A percentile compares a stretch with the other conserved stretches of the same genome.
These are phyloP conservation scores for Nematopogon swammerdamellus DNA, from an alignment of 2,888 invertebrate genomes.

Conservation along the genomic window DNA sequence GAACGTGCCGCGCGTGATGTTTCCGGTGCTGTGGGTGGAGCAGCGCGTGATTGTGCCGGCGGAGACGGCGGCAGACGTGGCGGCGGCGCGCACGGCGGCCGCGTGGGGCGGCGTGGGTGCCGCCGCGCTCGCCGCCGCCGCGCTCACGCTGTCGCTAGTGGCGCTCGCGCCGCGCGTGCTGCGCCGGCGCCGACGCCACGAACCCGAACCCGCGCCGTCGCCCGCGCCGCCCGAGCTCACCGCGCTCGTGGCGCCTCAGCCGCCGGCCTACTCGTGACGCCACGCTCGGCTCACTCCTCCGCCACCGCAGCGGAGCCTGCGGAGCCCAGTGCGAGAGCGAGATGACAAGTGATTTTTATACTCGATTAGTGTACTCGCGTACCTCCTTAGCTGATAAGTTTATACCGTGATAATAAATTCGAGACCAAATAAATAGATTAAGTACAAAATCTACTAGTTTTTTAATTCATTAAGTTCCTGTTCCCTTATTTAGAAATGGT, in stretches of 20 bases:
- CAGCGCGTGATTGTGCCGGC: conserved; percentile 61
- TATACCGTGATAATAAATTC: no score
- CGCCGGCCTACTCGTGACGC: no score
- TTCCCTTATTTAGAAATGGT: no score
- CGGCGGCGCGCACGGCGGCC: conserved; percentile 24
- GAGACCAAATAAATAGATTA: no score
- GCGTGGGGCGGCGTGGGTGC: conserved; percentile 40
- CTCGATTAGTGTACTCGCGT: no score
- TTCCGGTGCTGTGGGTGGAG: conserved; percentile 80
- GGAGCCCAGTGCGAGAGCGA: conserved; percentile 11
- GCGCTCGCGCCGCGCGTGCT: conserved; percentile 7
- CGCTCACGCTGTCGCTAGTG: conserved; percentile 26
- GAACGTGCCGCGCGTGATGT: conserved; percentile 63
- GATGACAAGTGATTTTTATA: no score
- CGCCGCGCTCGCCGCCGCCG: conserved; percentile 49
- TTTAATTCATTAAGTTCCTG: no score
- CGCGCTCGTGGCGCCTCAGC: no score
- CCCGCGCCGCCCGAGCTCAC: conserved; percentile 20
- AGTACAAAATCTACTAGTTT: no score
- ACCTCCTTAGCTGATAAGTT: no score
- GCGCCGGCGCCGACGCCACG: neutral
- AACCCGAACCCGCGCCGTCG: conserved; percentile 17
- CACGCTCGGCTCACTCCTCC: no score
- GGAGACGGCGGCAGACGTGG: conserved; percentile 52
- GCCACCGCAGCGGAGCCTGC: no score